Base-by-base conservation (phyloP, 2,888 invertebrate species). In the Eulithis testata region DNA sequence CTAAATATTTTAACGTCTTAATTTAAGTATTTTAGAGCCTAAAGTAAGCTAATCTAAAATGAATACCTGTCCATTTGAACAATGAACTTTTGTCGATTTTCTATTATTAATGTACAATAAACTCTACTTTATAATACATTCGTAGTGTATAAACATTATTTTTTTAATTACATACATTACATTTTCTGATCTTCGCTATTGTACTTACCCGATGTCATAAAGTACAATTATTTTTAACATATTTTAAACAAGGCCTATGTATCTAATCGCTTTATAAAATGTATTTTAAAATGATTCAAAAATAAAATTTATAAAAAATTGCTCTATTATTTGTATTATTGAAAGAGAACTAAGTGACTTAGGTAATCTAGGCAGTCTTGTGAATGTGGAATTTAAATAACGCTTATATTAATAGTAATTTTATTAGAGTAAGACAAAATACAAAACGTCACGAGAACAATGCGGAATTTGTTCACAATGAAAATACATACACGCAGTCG, bases 341-440 rank as follows among this genome's bases (percentile, higher is more conserved):
- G 49, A 65, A 53, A 43, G 60, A 61, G 27, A 63, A 56, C 40
- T 57, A 57, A 45, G 9, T 40, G 45, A 52, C 44, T 63, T 56
- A 58, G 71, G 72, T 73, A 71, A 68, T 66, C 73, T 72, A 74
- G 71, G 75, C 80, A 81, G 82, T 80, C 80, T 84, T 76, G 71
- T 71, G 65, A 71, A 78, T 76, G 74, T 86, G 63, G 70, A 86
- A 88, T 87, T 84, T 90, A 75, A 90, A 88, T 88, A 90, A 90
- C 89, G 89, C 88, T 89, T 90, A 88, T 81, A 80, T 84, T 81
- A 86, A 83, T 81, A 86, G 85, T 87, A 89, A 80, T 86, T 91
- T 91, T 91, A 90, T 91, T 88, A 77, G 79, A 80, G 73, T 83
- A 82, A 90, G 84, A 87, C 84, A 85, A 83, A 84, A 85, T 86